Evolutionary conservation across 2,888 invertebrate species (phyloP), one percentile per base, ranked within the genome.

Genomic region (Torymus texanus): DNA sequence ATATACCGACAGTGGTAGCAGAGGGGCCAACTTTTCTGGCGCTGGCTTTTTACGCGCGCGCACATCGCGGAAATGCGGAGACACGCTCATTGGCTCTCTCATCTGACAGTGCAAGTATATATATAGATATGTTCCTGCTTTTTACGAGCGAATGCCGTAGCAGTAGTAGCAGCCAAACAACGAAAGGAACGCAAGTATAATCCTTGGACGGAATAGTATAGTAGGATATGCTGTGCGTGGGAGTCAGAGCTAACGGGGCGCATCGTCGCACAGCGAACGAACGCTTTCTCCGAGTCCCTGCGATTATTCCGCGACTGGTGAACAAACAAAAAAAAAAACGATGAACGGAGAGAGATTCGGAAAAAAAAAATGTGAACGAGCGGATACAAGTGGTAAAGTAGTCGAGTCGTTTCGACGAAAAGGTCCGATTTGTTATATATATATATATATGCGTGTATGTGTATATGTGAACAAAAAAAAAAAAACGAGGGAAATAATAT

Each of bases 1-100:
- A 18, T 62, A 18, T 12, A 24, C n/a, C 14, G 2, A n/a, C 41
- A 82, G 81, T 80, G 71, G 75, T 74, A 59, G 29, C 29, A 8
- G 41, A 8, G 41, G 41, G 51, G 80, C 83, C 62, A 83, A 84
- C 80, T 83, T 84, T 75, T 81, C 82, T 82, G 82, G 82, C 82
- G 81, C 80, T 41, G 41, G 41, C 41, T 41, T 41, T 41, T 41
- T 41, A 41, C 10, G 10, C 41, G 41, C 41, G 41, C 82, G 79
- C 80, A 83, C 82, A 2, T 79, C 82, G 78, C 84, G 84, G 84
- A 86, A 85, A 82, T 79, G 82, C 82, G 81, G 84, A 81, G 81
- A 82, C 78, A 80, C 83, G 82, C 82, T 84, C 83, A 84, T 83
- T 83, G 84, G 83, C 81, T 4, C 16, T 65, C 55, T 24, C 63